phyloP scores from a whole-genome alignment of 2,888 invertebrate species.

The Dryococelus australis region DNA sequence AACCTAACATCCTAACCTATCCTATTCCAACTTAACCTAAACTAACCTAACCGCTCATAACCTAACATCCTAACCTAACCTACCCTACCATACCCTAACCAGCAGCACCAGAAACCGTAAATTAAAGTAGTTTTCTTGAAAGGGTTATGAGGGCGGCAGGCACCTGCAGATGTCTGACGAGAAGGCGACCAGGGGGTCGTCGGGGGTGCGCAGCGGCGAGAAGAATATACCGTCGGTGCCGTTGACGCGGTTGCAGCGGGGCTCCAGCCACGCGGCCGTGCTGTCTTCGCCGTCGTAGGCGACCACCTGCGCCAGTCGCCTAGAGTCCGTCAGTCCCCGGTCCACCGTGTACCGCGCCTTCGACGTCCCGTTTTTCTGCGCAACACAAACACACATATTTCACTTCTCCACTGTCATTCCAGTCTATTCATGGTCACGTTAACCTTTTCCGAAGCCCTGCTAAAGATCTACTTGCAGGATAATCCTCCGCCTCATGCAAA shows the following conservation, averaged over 20 bases:
- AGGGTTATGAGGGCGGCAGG: neutral
- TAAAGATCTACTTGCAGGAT: too few relatives aligned
- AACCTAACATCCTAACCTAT: too few relatives aligned
- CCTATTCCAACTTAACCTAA: too few relatives aligned
- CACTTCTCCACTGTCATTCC: too few relatives aligned
- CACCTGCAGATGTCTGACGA: slow-evolving; percentile 68
- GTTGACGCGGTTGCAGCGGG: slow-evolving; percentile 63
- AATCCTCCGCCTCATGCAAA: too few relatives aligned
- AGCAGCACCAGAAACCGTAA: too few relatives aligned
- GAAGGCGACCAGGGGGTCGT: slow-evolving; percentile 60
- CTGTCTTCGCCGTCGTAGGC: slow-evolving; percentile 58
- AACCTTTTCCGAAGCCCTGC: too few relatives aligned
- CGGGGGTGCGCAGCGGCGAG: slow-evolving; percentile 60
- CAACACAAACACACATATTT: slow-evolving; percentile 20
- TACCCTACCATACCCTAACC: too few relatives aligned
- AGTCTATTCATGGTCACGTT: too few relatives aligned
- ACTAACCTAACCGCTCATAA: too few relatives aligned
- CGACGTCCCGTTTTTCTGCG: slow-evolving; percentile 63
- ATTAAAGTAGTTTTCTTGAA: too few relatives aligned
- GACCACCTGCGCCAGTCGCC: slow-evolving; percentile 61
- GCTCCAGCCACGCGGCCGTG: slow-evolving; percentile 54
- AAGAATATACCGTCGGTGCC: slow-evolving; percentile 67
- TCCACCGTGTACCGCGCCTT: slow-evolving; percentile 65
- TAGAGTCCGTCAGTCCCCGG: slow-evolving; percentile 62
- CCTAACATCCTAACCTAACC: too few relatives aligned